Evolutionary conservation across 2,113 vertebrate species (phyloP), one percentile per base, ranked within the genome.

Genomic region (Axis porcinus): DNA sequence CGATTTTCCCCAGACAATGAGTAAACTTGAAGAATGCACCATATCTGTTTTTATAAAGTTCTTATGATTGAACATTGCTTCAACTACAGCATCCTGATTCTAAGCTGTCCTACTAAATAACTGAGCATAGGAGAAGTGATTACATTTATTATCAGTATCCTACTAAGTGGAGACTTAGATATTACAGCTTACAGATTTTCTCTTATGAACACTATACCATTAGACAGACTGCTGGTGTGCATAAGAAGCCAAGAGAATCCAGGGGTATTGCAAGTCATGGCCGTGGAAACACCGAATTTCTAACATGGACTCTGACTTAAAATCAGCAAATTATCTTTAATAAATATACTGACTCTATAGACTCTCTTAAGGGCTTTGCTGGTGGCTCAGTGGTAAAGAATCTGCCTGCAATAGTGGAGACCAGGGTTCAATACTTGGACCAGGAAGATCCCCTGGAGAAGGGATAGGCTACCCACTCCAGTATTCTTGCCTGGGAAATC

Each of bases 181-280:
- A 36, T 87, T 58, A 7, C 47, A 55, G 21, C 78, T 57, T 88
- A 74, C 1, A 90, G 27, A 27, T 40, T 95, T 97, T 90, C 17
- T 64, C 23, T 93, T 86, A 25, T 14, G 87, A 81, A 93, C 21
- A 21, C 76, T 33, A 33, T 45, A 5, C 8, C 70, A 27, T 47
- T 78, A 58, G 57, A 54, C 12, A 57, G 89, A 54, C 40, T 16
- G 45, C 6, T 52, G 87, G 40, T 50, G 82, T 90, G 89, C 50
- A 40, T 9, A 45, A 95, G 90, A 96, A 86, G 28, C 28, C 28
- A 25, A 60, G 94, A 88, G 97, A 79, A 82, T 86, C 43, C 12
- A 95, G 62, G 88, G 55, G 76, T 94, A 54, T 50, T 97, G 92
- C 98, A 98, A 98, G 96, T 98, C 79, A 27, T 54, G 97, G 84